Conservation (phyloP, 2,113 vertebrate genomes). For the Chloebia gouldiae region DNA sequence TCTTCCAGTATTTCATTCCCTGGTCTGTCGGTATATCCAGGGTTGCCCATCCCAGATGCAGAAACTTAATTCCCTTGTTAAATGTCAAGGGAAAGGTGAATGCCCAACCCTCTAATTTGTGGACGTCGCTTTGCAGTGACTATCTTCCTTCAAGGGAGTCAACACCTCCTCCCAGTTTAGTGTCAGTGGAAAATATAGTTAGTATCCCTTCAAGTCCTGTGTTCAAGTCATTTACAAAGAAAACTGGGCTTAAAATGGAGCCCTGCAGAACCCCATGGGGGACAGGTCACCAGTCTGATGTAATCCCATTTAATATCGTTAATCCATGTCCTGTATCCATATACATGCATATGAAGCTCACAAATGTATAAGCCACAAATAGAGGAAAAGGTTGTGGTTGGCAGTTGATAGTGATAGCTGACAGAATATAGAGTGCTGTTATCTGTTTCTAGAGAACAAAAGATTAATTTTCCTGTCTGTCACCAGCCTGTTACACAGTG, state of each 20-base stretch:
- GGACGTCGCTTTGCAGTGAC: rapidly evolving
- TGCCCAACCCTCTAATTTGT: background rate
- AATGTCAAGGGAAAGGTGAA: background rate
- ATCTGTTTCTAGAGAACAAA: background rate
- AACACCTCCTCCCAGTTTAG: background rate
- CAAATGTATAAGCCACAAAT: background rate
- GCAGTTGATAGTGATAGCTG: background rate
- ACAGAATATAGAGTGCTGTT: background rate
- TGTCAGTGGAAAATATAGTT: background rate
- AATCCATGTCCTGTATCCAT: no score
- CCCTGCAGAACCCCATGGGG: rapidly evolving
- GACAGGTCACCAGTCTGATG: no score
- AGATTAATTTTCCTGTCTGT: background rate
- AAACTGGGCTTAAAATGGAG: background rate
- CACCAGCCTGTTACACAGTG: background rate
- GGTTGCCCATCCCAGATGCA: background rate
- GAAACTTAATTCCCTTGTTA: background rate
- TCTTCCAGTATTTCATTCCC: background rate
- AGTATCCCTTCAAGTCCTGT: background rate
- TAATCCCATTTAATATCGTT: background rate
- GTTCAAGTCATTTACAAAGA: background rate
- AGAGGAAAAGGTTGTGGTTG: background rate
- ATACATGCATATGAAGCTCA: background rate
- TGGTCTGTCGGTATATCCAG: no score
- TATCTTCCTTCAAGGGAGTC: background rate